Evolutionary conservation across 2,113 vertebrate species (phyloP).

Genomic region (Sander vitreus): DNA sequence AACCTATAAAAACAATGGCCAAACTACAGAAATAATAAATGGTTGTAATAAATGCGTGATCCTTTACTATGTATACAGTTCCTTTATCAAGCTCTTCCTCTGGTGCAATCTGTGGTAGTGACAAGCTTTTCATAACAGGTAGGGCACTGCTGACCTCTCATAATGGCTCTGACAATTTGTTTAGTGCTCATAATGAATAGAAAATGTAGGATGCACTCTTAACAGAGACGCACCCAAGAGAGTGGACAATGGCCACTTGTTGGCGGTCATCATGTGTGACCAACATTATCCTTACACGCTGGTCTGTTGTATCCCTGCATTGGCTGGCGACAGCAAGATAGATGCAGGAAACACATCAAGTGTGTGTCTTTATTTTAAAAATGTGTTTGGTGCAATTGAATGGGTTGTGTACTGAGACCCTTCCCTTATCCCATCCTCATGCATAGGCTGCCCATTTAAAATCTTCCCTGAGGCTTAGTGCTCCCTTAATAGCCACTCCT

Average conservation of each 20-base stretch:
- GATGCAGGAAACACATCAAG: constrained; percentile 40
- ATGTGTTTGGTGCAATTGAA: constrained; percentile 3
- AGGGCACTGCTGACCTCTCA: background rate
- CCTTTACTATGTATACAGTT: background rate
- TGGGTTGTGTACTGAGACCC: background rate
- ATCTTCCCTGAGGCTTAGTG: constrained; percentile 47
- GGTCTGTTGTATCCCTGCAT: constrained; percentile 11
- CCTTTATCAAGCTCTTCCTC: background rate
- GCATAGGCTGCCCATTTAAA: constrained; percentile 41
- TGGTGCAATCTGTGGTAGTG: background rate
- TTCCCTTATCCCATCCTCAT: constrained; percentile 15
- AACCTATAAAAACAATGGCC: too few species aligned
- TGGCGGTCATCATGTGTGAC: background rate
- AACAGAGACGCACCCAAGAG: background rate
- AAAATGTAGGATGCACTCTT: background rate
- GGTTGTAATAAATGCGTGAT: background rate
- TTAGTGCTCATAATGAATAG: background rate
- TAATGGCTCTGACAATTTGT: background rate
- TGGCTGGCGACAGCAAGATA: constrained; percentile 37
- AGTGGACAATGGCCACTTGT: constrained; percentile 33
- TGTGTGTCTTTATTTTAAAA: constrained; percentile 21
- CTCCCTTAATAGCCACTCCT: constrained; percentile 46
- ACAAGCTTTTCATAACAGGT: background rate
- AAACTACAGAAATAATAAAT: background rate
- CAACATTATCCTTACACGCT: background rate